Base-by-base conservation (phyloP, 2,113 vertebrate species). In the Rhinogobius similis region DNA sequence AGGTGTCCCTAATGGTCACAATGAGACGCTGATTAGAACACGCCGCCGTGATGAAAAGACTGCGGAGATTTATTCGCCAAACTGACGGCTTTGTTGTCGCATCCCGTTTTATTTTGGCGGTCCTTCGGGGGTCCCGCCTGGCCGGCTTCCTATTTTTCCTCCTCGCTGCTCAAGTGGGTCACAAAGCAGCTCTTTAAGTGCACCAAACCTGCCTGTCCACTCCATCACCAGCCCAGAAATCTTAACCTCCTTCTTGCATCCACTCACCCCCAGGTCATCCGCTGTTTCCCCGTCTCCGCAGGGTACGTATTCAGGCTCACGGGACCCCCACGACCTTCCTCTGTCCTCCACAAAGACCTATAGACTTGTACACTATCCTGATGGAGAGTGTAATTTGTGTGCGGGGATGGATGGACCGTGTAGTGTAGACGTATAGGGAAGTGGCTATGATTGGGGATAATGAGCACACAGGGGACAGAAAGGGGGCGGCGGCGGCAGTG, bases 391-490 rank as follows among this genome's bases (percentile, higher is more conserved):
- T 81, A 80, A 86, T 88, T 88, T 87, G 83, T 84, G 72, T 76
- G 74, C 72, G 72, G 80, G 65, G 70, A 90, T 88, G 85, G 87
- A 88, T 87, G 82, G 81, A 77, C 65, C 10, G 75, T 75, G 78
- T 72, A 75, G 76, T 70, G 68, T 64, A 78, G 79, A 82, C 72
- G 74, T 74, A 79, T 76, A 79, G 79, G 78, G 84, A 87, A 87
- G 90, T 85, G 83, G 87, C 82, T 82, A 86, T 89, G 88, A 92
- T 90, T 76, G 85, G 82, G 83, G 87, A 85, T 92, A 92, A 92
- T 92, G 89, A 92, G 90, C 88, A 89, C 90, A 92, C 89, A 83
- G 70, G 88, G 90, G 88, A 91, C 52, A 9, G 52, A 66, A 55
- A 70, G 63, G 58, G 64, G 72, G 39, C 9, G 73, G 61, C 50